Conservation (phyloP, 1,140 invertebrate species). For the Pseudoatta argentina region DNA sequence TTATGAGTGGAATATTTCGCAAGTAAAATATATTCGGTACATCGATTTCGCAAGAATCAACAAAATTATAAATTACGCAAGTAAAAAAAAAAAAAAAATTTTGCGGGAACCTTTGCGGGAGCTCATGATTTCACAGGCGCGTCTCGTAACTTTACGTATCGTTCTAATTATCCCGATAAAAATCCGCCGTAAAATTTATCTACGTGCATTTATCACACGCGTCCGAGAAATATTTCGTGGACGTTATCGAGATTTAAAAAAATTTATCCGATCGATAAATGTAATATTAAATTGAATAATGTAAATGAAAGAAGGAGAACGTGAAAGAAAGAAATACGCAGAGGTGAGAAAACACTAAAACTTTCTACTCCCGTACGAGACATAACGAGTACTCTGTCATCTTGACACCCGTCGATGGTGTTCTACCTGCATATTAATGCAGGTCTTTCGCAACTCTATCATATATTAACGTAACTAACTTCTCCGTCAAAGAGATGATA, state of each 20-base stretch:
- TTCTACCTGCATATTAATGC: conserved; percentile 80
- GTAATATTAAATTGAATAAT: not conserved
- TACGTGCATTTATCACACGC: not conserved
- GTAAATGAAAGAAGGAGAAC: not conserved
- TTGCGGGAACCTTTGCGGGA: not conserved
- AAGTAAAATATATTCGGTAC: conserved; percentile 22
- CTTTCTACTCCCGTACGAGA: conserved; percentile 66
- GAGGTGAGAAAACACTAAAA: conserved; percentile 56
- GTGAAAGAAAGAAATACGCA: not conserved
- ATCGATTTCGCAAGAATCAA: conserved; percentile 17
- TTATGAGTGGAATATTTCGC: conserved; percentile 39
- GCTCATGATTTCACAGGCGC: not conserved
- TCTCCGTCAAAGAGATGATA: conserved; percentile 36
- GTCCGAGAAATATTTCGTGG: not conserved
- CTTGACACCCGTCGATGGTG: conserved; percentile 73
- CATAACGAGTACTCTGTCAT: conserved; percentile 74
- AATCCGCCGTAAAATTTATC: conserved; percentile 8
- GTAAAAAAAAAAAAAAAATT: too few species aligned
- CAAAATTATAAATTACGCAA: too few species aligned
- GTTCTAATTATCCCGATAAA: not conserved
- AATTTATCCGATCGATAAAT: not conserved
- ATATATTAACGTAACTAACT: conserved; percentile 62
- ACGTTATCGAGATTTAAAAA: not conserved
- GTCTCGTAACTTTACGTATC: not conserved
- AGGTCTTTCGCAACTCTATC: conserved; percentile 57